phyloP scores from a whole-genome alignment of 2,113 vertebrate species.

The Regulus satrapa region DNA sequence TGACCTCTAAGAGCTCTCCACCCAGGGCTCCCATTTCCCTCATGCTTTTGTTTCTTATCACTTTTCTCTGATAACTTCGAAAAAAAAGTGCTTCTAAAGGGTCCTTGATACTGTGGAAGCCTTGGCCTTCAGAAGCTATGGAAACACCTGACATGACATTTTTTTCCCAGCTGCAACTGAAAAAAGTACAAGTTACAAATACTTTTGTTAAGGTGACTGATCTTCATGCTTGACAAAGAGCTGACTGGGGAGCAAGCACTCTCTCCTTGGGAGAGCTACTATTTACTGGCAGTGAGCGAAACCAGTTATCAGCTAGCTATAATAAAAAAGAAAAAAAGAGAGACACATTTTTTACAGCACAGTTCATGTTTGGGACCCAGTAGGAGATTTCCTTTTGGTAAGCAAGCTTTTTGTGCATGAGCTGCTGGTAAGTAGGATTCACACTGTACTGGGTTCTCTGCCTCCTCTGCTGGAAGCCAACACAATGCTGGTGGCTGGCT shows the following conservation, averaged over 20 bases:
- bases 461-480: background rate
- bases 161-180: background rate
- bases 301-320: background rate
- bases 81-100: background rate
- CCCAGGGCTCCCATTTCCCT: background rate
- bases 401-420: background rate
- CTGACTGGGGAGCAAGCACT: background rate
- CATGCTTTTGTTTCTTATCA: background rate
- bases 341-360: background rate
- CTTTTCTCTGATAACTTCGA: background rate
- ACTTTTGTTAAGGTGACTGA: background rate
- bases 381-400: background rate
- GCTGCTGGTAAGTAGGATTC: background rate
- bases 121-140: background rate
- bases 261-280: background rate
- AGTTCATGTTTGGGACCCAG: background rate
- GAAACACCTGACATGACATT: background rate
- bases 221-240: background rate
- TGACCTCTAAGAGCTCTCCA: background rate
- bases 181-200: background rate
- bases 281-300: background rate
- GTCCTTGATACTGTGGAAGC: background rate
- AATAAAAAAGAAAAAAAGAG: background rate
- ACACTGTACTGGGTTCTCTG: background rate
- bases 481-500: background rate